Evolutionary conservation across 2,113 vertebrate genomes (phyloP), one percentile per base, ranked within the genome.

Genomic region (Phasianus colchicus): DNA sequence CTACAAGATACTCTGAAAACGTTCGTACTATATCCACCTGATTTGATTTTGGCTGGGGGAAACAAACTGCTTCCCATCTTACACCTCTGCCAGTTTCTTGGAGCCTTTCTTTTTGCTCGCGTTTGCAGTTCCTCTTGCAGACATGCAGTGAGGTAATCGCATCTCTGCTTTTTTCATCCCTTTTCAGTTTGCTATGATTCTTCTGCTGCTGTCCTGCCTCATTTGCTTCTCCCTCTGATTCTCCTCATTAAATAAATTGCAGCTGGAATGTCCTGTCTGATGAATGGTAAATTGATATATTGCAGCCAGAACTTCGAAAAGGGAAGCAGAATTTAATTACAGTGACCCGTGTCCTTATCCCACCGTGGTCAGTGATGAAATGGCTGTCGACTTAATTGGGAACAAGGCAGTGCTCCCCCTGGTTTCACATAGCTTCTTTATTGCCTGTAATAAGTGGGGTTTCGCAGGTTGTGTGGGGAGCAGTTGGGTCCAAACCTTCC

Each of bases 201-300:
- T 88, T 71, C 38, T 72, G 52, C 58, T 67, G 38, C 79, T 94
- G 79, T 93, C 79, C 61, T 81, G 75, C 69, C 52, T 95, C 75
- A 40, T 96, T 91, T 96, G 64, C 87, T 95, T 89, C 93, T 88
- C 70, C 29, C 47, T 92, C 64, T 93, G 61, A 77, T 83, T 91
- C 65, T 81, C 34, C 78, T 95, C 89, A 80, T 95, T 95, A 96
- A 92, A 89, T 83, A 95, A 96, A 92, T 88, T 95, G 60, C 82
- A 75, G 34, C 25, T 72, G 60, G 91, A 93, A 83, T 55, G 40
- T 90, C 55, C 89, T 85, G 78, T 92, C 91, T 95, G 84, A 91
- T 0, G 10, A 91, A 67, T 8, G 50, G 45, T 74, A 89, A 91
- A 94, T 96, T 63, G 89, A 85, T 89, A 80, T 73, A 66, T 77